Percentiles rank a stretch among this genome's conserved stretches.
phyloP scores from a whole-genome alignment of 2,113 vertebrate species.

The Diglossa brunneiventris region DNA sequence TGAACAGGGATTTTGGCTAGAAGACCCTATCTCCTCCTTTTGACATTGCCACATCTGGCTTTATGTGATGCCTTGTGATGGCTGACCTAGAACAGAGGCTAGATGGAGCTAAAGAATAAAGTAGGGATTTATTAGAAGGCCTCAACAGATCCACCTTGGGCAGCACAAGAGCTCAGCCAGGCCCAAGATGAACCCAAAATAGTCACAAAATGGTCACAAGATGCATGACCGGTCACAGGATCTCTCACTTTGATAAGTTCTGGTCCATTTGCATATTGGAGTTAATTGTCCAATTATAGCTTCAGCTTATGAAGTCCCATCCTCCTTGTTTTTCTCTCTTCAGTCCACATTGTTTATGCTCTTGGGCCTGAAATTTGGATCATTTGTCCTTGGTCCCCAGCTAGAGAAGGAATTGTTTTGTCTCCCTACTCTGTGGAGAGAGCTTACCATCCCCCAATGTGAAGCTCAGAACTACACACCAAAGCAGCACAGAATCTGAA shows the following conservation, averaged over 20 bases:
- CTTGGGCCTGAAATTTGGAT: neutral
- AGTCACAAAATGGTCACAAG: neutral
- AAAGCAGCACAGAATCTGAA: neutral
- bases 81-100: neutral
- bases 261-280: neutral
- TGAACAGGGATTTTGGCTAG: neutral
- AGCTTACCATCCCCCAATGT: rapidly evolving
- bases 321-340: neutral
- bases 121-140: neutral
- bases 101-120: neutral
- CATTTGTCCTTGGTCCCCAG: neutral
- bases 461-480: neutral
- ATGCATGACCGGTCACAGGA: rapidly evolving
- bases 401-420: neutral
- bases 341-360: neutral
- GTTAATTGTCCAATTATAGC: neutral
- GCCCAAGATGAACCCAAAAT: neutral
- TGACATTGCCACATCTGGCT: neutral
- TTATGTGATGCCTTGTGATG: neutral
- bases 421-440: neutral
- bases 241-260: neutral
- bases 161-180: neutral
- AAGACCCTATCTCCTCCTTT: neutral
- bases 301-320: neutral
- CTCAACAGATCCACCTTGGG: neutral